Base-by-base conservation (phyloP, 2,888 invertebrate genomes). In the Cerastis leucographa region DNA sequence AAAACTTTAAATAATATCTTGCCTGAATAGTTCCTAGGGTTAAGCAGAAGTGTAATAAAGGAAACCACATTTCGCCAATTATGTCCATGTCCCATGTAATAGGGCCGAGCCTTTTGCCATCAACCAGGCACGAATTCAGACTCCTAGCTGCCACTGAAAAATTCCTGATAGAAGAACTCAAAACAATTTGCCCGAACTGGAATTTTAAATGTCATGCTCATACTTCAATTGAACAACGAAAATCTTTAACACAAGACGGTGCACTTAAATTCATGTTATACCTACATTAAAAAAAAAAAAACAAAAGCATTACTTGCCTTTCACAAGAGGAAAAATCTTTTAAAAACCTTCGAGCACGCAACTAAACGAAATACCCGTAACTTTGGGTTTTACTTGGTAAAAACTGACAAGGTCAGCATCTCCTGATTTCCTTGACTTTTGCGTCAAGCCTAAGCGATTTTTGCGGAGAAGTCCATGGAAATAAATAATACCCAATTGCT, bases 401-500 rank as follows among this genome's bases (percentile, higher is more conserved):
- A 73, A 78, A 69, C 67, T 29, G 61, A 70, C 71, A 72, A 85
- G 64, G 59, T 51, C 74, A 40, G 17, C 11, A 14, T 35, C 22
- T 9, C 51, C 35, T 29, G 83, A 59, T 64, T 70, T 72, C 40
- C 61, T 56, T 46, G 56, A 66, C 51, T 74, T 68, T 61, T 29
- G 4, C 40, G 66, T 62, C 51, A 14, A 29, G 56, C 46, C 46
- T 65, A 68, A 71, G 71, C 71, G 76, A 56, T 73, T 81, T 76
- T 71, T 54, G n/a, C 29, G 8, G 4, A 72, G 40, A 78, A 80
- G 40, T 70, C 69, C 44, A 40, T 35, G 62, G 44, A 78, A 25
- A 84, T 78, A 71, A 82, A 72, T 64, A 72, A 74, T 54, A 69
- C 64, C 5, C 44, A 78, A 74, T 81, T 64, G 69, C 59, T 67